These are phyloP conservation scores for Rhincodon typus DNA, from an alignment of 2,797 vertebrate species.

Conservation along the genomic window DNA sequence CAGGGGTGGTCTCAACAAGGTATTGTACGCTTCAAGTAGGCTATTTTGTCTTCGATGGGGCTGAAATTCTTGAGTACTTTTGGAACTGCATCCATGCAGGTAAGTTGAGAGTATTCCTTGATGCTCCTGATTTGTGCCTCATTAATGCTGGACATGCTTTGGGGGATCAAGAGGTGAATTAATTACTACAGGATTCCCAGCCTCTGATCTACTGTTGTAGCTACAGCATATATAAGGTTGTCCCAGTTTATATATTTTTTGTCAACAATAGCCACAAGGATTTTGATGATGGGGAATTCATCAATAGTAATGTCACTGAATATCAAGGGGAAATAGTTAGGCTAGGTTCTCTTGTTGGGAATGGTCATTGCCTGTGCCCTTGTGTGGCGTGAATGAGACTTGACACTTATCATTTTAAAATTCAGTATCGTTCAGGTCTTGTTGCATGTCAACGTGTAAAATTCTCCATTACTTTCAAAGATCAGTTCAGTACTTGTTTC, in stretches of 20 bases:
- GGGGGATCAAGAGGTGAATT: too few relatives aligned
- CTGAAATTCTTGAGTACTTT: not conserved
- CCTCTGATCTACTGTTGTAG: not conserved
- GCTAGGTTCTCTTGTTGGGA: too few relatives aligned
- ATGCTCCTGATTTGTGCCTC: not conserved
- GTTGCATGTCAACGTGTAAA: not conserved
- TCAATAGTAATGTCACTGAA: not conserved
- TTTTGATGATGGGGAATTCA: not conserved
- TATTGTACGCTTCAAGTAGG: not conserved
- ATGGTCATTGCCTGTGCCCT: not conserved
- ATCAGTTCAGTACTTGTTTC: not conserved
- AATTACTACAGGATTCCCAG: not conserved
- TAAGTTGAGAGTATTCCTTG: not conserved
- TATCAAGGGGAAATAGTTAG: not conserved
- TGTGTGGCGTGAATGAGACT: too few relatives aligned
- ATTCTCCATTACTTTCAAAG: not conserved
- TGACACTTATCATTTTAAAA: not conserved
- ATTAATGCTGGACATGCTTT: not conserved
- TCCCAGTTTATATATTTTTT: not conserved
- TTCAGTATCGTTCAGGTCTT: not conserved
- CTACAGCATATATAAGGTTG: not conserved
- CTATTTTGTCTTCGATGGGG: not conserved
- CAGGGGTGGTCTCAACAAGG: too few relatives aligned
- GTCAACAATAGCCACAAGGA: not conserved
- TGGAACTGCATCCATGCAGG: not conserved